A percentile compares a stretch with the other conserved stretches of the same genome.
Conservation (phyloP, 2,797 vertebrate species). For the Cetoscarus ocellatus region DNA sequence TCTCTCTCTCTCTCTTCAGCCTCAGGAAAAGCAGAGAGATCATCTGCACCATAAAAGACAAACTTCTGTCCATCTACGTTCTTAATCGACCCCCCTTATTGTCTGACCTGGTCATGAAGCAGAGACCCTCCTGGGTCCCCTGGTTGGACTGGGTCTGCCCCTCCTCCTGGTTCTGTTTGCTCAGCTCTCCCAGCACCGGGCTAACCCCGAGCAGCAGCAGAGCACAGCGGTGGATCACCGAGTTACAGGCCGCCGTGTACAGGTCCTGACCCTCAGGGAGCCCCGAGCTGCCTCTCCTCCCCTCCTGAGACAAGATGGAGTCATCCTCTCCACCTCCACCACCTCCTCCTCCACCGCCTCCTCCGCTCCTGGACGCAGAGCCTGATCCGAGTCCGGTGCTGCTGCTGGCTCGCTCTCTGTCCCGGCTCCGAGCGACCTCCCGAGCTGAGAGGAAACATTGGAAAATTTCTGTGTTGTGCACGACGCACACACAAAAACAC, state of each 20-base stretch:
- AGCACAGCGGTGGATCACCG: constrained; percentile 96
- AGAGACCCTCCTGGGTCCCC: constrained; percentile 85
- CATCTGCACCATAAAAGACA: too few species aligned
- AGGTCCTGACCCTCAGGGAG: constrained; percentile 94
- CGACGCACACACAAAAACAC: constrained; percentile 75
- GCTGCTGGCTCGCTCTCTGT: constrained; percentile 90
- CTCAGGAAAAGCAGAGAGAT: too few species aligned
- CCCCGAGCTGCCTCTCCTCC: constrained; percentile 87
- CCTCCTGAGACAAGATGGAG: constrained; percentile 86
- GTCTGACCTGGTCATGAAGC: constrained; percentile 95
- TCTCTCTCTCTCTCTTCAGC: too few species aligned
- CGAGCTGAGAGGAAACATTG: constrained; percentile 99
- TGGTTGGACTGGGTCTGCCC: constrained; percentile 81
- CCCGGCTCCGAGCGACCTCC: constrained; percentile 94
- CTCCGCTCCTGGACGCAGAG: constrained; percentile 77
- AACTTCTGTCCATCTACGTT: too few species aligned
- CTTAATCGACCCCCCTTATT: not conserved
- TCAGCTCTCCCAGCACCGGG: constrained; percentile 89
- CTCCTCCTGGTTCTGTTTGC: constrained; percentile 88
- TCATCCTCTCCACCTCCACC: constrained; percentile 82
- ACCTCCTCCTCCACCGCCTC: constrained; percentile 45
- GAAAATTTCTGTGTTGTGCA: constrained; percentile 97
- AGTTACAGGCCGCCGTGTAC: constrained; percentile 97
- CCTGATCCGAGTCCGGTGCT: constrained; percentile 76
- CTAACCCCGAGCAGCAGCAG: constrained; percentile 94